phyloP scores from a whole-genome alignment of 2,797 vertebrate species.

The Acrocephalus scirpaceus region DNA sequence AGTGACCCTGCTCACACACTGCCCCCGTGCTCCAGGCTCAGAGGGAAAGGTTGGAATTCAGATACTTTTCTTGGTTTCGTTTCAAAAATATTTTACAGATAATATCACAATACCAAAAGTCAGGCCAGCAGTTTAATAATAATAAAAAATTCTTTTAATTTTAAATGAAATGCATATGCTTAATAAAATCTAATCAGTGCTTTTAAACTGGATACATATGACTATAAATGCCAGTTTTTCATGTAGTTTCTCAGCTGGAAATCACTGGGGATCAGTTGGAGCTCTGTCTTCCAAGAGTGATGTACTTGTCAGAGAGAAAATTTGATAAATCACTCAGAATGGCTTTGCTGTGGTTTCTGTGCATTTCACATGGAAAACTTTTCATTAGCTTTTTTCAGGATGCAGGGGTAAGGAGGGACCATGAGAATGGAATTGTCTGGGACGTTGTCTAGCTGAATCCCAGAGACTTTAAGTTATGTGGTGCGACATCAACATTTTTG shows the following conservation, averaged over 20 bases:
- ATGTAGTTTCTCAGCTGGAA: conserved; percentile 45
- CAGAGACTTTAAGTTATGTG: conserved; percentile 35
- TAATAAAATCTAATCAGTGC: conserved; percentile 47
- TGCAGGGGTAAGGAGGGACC: conserved; percentile 56
- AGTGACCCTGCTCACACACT: background rate
- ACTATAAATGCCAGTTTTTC: conserved; percentile 27
- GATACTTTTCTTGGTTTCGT: conserved; percentile 10
- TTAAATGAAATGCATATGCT: conserved; percentile 47
- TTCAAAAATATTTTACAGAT: conserved; percentile 37
- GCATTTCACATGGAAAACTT: conserved; percentile 60
- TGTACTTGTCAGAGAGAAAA: conserved; percentile 57
- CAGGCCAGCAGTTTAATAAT: conserved; percentile 24
- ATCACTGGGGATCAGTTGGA: conserved; percentile 13
- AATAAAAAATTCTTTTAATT: conserved; percentile 26
- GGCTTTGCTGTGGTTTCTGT: conserved; percentile 71
- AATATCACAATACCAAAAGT: background rate
- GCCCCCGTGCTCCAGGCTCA: background rate
- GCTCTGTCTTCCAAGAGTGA: conserved; percentile 33
- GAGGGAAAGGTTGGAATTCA: conserved; percentile 9
- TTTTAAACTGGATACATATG: conserved; percentile 47
- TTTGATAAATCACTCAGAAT: conserved; percentile 56
- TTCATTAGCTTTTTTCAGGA: conserved; percentile 47
- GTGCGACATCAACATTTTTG: background rate
- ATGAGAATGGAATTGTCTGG: conserved; percentile 69
- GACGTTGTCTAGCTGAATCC: conserved; percentile 48